phyloP scores from a whole-genome alignment of 2,888 invertebrate species.

The Phyllotreta cruciferae region DNA sequence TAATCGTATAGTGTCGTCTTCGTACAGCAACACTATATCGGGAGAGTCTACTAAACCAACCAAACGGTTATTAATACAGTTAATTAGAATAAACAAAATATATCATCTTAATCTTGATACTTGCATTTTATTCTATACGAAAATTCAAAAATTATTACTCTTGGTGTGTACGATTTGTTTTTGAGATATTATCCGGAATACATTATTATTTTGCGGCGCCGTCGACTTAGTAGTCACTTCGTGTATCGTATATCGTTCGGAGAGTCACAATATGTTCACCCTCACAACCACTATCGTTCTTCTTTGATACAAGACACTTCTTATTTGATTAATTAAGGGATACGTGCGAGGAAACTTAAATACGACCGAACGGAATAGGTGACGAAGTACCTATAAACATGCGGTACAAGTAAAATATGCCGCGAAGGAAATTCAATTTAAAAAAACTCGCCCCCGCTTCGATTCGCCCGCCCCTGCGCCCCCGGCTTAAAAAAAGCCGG shows the following conservation, averaged over 20 bases:
- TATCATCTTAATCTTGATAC: too few species aligned
- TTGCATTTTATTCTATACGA: too few species aligned
- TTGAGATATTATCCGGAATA: not conserved
- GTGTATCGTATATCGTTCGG: constrained; percentile 26
- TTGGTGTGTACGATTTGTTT: not conserved
- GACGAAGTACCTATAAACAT: constrained; percentile 3
- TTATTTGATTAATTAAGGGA: constrained; percentile 38
- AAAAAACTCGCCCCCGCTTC: constrained; percentile 15
- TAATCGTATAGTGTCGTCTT: constrained; percentile 30
- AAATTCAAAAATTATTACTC: too few species aligned
- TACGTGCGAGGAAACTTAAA: constrained; percentile 30
- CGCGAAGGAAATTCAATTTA: too few species aligned
- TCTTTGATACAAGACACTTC: constrained; percentile 38
- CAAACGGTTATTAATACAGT: not conserved
- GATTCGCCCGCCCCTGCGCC: constrained; percentile 4
- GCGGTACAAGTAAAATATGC: not conserved
- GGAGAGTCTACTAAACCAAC: constrained; percentile 9
- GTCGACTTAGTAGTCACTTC: constrained; percentile 11
- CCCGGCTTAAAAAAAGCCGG: constrained; percentile 15
- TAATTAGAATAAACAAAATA: too few species aligned
- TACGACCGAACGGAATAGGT: constrained; percentile 10
- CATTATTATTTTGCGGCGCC: not conserved
- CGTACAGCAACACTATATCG: constrained; percentile 24
- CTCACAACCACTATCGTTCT: constrained; percentile 33
- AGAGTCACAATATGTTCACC: constrained; percentile 33